Base-by-base conservation (phyloP, 1,140 invertebrate genomes). In the Cardiocondyla obscurior region DNA sequence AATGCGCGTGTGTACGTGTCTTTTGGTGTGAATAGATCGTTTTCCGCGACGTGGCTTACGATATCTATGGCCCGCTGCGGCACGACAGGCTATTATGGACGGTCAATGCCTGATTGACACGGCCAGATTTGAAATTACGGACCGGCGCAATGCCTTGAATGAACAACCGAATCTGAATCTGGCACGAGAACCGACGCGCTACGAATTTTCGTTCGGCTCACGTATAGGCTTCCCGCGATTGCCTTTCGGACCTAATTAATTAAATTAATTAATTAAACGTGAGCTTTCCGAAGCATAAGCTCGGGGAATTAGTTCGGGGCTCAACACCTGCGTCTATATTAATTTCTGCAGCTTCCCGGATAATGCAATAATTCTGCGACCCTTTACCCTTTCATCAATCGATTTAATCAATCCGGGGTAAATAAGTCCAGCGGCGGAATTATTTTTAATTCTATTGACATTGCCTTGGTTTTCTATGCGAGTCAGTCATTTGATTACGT, bases 21-120 rank as follows among this genome's bases (percentile, higher is more conserved):
- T 22, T 53, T 42, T n/a, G 72, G 10, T 77, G 73, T 82, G 49
- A 82, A 74, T 82, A 82, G 58, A 76, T 77, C 73, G 55, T 72
- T 62, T 67, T 51, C 57, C 64, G 79, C 55, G 67, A 51, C 58
- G 55, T 62, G 42, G 74, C 62, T 42, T 53, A 53, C 74, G 33
- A 55, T 46, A 55, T 22, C 28, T 28, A 67, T 36, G 82, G 88
- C 85, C 86, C 90, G 84, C 88, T 90, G 90, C 87, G 88, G 81
- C 89, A 90, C 87, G 74, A 91, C 90, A 90, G 88, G 79, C 88
- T 90, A 86, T 79, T 84, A 87, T 89, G 88, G 85, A 89, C 87
- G 84, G 90, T 53, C 83, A 85, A 90, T 89, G 88, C 79, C 42
- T 19, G 74, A 69, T 67, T 67, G 74, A 67, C 62, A 55, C 33